Percentiles rank a stretch among this genome's conserved stretches.
Evolutionary conservation across 2,888 invertebrate species (phyloP).

Genomic region (Acanthosoma haemorrhoidale): DNA sequence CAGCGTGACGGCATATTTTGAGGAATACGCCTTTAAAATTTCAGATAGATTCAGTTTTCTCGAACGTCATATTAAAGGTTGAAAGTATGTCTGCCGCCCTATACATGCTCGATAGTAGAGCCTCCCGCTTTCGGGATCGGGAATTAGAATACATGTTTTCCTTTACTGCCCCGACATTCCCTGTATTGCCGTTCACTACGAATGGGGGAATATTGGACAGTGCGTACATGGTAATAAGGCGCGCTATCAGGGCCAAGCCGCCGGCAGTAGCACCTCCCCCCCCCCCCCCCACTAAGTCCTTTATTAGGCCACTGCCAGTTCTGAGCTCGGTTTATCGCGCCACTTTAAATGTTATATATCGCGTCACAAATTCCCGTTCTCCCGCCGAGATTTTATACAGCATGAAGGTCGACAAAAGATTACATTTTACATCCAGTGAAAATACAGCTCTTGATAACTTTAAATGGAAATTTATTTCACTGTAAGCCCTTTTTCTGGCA

Average conservation of each 20-base stretch:
- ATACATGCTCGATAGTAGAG: too few relatives aligned
- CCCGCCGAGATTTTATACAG: not conserved
- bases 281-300: not conserved
- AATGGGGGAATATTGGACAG: too few relatives aligned
- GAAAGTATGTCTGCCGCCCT: too few relatives aligned
- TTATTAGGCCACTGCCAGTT: conserved; percentile 18
- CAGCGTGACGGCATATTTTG: too few relatives aligned
- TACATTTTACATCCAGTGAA: not conserved
- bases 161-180: too few relatives aligned
- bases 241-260: not conserved
- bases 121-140: too few relatives aligned
- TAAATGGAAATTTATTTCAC: conserved; percentile 8
- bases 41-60: too few relatives aligned
- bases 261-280: not conserved
- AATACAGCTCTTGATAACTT: conserved; percentile 18
- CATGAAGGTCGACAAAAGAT: conserved; percentile 4
- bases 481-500: not conserved
- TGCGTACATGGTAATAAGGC: not conserved
- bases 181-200: too few relatives aligned
- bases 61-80: too few relatives aligned
- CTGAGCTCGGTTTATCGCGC: conserved; percentile 17
- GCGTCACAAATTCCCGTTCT: conserved; percentile 14
- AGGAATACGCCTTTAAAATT: too few relatives aligned
- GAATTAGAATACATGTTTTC: too few relatives aligned
- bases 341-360: conserved; percentile 19